phyloP scores from a whole-genome alignment of 2,113 vertebrate genomes.

The Isichthys henryi region DNA sequence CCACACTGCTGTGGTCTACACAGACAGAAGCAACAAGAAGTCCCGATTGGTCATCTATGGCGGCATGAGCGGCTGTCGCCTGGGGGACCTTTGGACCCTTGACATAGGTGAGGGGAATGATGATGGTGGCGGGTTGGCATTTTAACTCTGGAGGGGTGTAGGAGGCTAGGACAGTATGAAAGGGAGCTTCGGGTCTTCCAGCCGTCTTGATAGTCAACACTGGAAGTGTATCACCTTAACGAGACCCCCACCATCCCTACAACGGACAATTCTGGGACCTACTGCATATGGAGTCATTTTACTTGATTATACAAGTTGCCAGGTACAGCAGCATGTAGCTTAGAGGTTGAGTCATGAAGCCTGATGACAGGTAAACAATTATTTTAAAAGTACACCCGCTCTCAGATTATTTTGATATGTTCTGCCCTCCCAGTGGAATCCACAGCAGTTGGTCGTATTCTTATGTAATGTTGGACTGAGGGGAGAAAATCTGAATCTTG shows the following conservation, averaged over 20 bases:
- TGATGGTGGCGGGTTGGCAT: not conserved
- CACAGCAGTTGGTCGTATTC: not conserved
- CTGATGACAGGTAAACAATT: not conserved
- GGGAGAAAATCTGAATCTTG: not conserved
- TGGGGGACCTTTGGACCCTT: slow-evolving; percentile 79
- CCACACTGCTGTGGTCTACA: slow-evolving; percentile 76
- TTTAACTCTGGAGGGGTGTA: not conserved
- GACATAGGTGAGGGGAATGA: slow-evolving; percentile 62
- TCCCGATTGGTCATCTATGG: slow-evolving; percentile 74
- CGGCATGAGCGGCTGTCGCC: slow-evolving; percentile 80
- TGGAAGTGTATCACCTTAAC: not conserved
- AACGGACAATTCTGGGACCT: not conserved
- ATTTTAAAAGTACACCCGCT: not conserved
- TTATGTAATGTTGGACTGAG: not conserved
- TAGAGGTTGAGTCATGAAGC: not conserved
- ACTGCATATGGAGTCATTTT: not conserved
- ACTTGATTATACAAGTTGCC: not conserved
- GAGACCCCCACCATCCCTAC: not conserved
- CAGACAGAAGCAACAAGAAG: slow-evolving; percentile 63
- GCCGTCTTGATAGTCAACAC: not conserved
- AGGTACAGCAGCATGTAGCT: not conserved
- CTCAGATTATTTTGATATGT: not conserved
- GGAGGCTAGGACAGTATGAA: not conserved
- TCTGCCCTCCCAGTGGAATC: not conserved
- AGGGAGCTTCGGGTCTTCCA: not conserved